Base-by-base conservation (phyloP, 1,140 invertebrate species). In the Oncopeltus fasciatus region DNA sequence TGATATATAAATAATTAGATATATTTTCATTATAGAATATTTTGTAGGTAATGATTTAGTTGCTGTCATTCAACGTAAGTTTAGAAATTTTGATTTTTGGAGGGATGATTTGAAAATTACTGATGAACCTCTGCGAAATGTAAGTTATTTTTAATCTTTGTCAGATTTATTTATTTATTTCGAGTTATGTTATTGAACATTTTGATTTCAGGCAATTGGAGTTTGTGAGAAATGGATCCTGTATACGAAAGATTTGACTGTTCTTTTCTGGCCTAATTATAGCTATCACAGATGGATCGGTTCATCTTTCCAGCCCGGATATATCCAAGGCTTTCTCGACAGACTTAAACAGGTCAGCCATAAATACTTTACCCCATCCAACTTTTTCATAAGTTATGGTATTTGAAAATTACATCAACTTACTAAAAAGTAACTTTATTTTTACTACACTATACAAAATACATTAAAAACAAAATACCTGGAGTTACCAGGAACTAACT, bases 201-300 rank as follows among this genome's bases (percentile, higher is more conserved):
- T 1, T 20, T n/a, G 16, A 24, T 53, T 53, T 26, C 24, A 53
- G 49, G 49, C 49, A 16, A 53, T 53, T 24, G 16, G 14, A 24
- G 24, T 53, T 8, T 2, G 4, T 53, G 14, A 20, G 1, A 53
- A 53, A 18, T 53, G 49, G 49, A 53, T 53, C 26, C 21, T 24
- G 24, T 53, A 24, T 53, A 18, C n/a, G 16, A 53, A 56, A 11
- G 44, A 61, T 18, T 29, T 61, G 9, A 61, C 60, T 18, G 9
- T 11, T 28, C 20, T 61, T 1, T 61, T 24, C 38, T 61, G 60
- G 60, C 60, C 60, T n/a, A 61, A 61, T 46, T 44, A 61, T 51
- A 16, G 21, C 11, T 20, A 20, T 8, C 47, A 56, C 16, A 24
- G 12, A 1, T 61, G 60, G 60, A 2, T 1, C 1, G n/a, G 31